Conservation (phyloP, 2,888 invertebrate genomes). For the Eupithecia tripunctaria region DNA sequence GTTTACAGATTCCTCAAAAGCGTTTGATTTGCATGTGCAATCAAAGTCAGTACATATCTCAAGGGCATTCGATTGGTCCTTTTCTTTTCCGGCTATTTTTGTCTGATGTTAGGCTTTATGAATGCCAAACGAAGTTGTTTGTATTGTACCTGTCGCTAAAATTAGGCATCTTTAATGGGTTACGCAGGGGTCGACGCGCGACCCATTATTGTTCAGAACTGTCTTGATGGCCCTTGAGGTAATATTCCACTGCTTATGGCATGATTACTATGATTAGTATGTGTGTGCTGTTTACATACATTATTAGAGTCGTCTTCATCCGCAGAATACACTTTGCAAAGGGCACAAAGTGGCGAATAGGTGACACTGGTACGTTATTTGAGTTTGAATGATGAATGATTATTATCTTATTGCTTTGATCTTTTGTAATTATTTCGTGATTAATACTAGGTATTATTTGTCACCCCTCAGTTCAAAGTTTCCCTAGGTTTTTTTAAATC, state of each 20-base stretch:
- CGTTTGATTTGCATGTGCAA: background rate
- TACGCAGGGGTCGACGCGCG: slow-evolving; percentile 6
- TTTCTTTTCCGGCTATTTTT: background rate
- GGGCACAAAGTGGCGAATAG: background rate
- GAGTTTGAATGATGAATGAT: background rate
- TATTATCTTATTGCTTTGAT: background rate
- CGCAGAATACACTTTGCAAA: background rate
- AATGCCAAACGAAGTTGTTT: background rate
- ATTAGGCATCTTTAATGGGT: background rate
- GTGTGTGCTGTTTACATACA: background rate
- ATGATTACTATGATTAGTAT: slow-evolving; percentile 1
- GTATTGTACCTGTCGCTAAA: background rate
- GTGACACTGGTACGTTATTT: background rate
- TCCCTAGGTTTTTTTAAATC: too few species aligned
- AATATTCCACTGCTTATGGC: slow-evolving; percentile 3
- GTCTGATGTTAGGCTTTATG: background rate
- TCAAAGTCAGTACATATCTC: slow-evolving; percentile 2
- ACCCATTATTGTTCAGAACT: background rate
- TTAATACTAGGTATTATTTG: background rate
- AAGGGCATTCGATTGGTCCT: slow-evolving; percentile 9
- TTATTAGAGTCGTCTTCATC: background rate
- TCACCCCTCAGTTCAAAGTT: background rate
- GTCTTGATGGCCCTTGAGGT: slow-evolving; percentile 2
- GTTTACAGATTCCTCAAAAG: slow-evolving; percentile 1
- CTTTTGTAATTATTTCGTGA: background rate